Conservation (phyloP, 1,140 invertebrate species). For the Pygmarrhopalites habei region DNA sequence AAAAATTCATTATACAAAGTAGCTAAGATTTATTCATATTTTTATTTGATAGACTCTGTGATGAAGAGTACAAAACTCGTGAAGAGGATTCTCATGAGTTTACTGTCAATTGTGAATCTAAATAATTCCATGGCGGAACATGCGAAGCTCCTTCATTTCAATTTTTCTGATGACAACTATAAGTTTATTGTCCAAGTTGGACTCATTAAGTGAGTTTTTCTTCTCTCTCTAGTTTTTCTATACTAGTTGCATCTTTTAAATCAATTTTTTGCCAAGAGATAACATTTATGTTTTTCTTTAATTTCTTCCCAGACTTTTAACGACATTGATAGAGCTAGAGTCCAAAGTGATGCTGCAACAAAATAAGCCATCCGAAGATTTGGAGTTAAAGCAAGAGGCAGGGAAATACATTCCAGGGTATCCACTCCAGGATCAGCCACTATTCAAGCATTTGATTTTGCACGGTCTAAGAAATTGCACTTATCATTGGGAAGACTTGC, state of each 20-base stretch:
- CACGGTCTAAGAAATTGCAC: slow-evolving; percentile 1
- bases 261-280: too few relatives aligned
- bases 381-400: neutral
- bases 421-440: slow-evolving; percentile 11
- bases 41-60: slow-evolving; percentile 5
- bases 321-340: slow-evolving; percentile 9
- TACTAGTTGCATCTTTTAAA: too few relatives aligned
- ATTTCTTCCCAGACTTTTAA: neutral
- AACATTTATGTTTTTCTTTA: neutral
- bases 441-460: slow-evolving; percentile 5
- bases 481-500: slow-evolving; percentile 1
- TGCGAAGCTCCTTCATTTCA: neutral
- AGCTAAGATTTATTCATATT: neutral
- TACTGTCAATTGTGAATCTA: slow-evolving; percentile 4
- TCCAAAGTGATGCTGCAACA: neutral
- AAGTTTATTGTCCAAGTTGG: neutral
- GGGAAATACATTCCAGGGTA: slow-evolving; percentile 14
- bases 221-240: too few relatives aligned
- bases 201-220: neutral
- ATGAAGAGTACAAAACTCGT: slow-evolving; percentile 9
- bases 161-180: neutral
- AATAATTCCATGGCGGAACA: neutral
- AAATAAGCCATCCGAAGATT: neutral
- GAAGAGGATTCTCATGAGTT: neutral
- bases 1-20: too few relatives aligned